A percentile compares a stretch with the other conserved stretches of the same genome.
Conservation (phyloP, 2,888 invertebrate species). For the Conops quadrifasciatus region DNA sequence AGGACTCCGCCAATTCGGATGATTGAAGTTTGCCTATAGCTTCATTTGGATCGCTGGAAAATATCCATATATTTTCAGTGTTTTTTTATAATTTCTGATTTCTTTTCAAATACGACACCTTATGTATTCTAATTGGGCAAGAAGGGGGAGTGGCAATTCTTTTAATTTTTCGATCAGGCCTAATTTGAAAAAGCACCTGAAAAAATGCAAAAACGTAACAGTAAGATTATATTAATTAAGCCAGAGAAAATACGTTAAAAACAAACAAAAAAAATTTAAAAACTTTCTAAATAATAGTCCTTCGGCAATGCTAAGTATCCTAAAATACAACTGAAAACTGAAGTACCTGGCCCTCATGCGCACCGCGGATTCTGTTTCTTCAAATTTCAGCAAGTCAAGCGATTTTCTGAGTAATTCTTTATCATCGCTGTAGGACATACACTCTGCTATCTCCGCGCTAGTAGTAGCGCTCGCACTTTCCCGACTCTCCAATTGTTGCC, state of each 20-base stretch:
- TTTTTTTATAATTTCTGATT: no score
- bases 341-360: slow-evolving; percentile 54
- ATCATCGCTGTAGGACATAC: slow-evolving; percentile 54
- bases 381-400: slow-evolving; percentile 57
- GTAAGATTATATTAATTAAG: not conserved
- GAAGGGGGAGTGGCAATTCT: slow-evolving; percentile 45
- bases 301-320: not conserved
- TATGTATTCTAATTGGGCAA: slow-evolving; percentile 52
- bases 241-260: not conserved
- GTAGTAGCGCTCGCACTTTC: slow-evolving; percentile 14
- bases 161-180: slow-evolving; percentile 46
- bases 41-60: slow-evolving; percentile 65
- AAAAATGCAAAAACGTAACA: no score
- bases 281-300: not conserved
- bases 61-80: no score
- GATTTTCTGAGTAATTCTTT: slow-evolving; percentile 65
- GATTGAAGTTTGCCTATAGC: slow-evolving; percentile 68
- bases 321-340: not conserved
- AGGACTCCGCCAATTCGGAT: slow-evolving; percentile 47
- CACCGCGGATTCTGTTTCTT: slow-evolving; percentile 40
- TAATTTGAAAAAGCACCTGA: slow-evolving; percentile 54
- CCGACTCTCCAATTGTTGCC: slow-evolving; percentile 47
- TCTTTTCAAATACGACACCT: slow-evolving; percentile 46
- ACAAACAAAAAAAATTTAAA: no score
- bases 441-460: slow-evolving; percentile 47